These are phyloP conservation scores for Pygoscelis adeliae DNA, from an alignment of 2,113 vertebrate species.

Conservation along the genomic window DNA sequence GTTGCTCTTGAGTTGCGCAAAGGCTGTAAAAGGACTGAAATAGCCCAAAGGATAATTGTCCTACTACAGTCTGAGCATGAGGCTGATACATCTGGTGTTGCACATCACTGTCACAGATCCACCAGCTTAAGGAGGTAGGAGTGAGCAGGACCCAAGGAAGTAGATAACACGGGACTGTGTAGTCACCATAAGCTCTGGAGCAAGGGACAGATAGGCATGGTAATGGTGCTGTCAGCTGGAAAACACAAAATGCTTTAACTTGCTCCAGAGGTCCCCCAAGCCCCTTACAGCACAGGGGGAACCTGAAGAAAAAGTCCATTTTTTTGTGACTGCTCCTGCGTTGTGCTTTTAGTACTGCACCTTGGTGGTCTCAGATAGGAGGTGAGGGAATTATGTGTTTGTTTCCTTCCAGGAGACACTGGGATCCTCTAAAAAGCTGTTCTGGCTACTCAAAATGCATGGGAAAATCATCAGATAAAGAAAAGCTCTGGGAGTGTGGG, in stretches of 20 bases:
- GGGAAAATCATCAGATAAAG: background rate
- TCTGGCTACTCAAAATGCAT: background rate
- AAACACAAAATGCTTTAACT: background rate
- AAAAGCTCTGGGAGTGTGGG: background rate
- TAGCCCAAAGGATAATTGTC: background rate
- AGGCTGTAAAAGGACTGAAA: background rate
- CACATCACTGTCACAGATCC: background rate
- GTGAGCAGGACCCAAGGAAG: background rate
- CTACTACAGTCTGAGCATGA: background rate
- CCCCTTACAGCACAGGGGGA: background rate
- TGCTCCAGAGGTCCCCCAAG: background rate
- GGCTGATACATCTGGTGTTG: background rate
- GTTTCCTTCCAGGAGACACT: background rate
- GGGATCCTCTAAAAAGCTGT: background rate
- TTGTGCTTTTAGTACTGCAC: background rate
- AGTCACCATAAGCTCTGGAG: background rate
- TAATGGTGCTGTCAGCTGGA: background rate
- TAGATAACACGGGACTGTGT: accelerated
- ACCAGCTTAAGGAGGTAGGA: background rate
- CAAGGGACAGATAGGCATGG: background rate
- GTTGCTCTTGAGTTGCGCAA: background rate
- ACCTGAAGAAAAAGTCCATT: background rate
- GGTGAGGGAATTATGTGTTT: background rate
- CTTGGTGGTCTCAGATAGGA: background rate
- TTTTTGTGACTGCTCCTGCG: background rate